A percentile compares a stretch with the other conserved stretches of the same genome.
Conservation (phyloP, 2,113 vertebrate species). For the Axis porcinus region DNA sequence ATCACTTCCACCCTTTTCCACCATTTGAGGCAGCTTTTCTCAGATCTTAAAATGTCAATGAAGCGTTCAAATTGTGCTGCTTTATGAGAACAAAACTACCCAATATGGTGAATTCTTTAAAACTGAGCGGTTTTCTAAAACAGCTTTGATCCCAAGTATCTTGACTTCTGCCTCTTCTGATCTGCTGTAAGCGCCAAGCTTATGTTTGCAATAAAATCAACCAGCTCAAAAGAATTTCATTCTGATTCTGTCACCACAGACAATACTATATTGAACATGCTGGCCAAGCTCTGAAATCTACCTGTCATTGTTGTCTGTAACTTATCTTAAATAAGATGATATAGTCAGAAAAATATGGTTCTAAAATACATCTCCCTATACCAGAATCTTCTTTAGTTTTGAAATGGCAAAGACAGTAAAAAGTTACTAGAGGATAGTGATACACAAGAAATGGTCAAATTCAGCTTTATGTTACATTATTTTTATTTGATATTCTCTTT, state of each 20-base stretch:
- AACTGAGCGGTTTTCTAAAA: background rate
- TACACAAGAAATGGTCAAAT: background rate
- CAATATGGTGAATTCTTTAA: constrained; percentile 16
- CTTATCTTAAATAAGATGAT: background rate
- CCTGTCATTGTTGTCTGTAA: background rate
- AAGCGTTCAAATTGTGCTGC: background rate
- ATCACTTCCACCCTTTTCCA: background rate
- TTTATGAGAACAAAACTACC: background rate
- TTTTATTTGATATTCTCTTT: constrained; percentile 31
- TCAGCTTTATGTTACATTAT: background rate
- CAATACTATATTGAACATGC: background rate
- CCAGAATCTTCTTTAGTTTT: background rate
- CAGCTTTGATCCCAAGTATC: background rate
- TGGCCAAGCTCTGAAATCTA: background rate
- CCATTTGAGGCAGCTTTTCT: background rate
- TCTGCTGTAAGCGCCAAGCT: background rate
- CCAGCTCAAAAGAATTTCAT: background rate
- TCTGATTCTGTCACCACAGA: background rate
- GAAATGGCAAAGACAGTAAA: background rate
- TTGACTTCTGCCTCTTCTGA: constrained; percentile 20
- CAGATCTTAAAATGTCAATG: background rate
- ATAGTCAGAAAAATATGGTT: background rate
- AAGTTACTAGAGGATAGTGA: background rate
- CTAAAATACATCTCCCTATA: background rate
- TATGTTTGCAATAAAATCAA: constrained; percentile 21